phyloP scores from a whole-genome alignment of 1,140 invertebrate genomes.

The Cydia pomonella region DNA sequence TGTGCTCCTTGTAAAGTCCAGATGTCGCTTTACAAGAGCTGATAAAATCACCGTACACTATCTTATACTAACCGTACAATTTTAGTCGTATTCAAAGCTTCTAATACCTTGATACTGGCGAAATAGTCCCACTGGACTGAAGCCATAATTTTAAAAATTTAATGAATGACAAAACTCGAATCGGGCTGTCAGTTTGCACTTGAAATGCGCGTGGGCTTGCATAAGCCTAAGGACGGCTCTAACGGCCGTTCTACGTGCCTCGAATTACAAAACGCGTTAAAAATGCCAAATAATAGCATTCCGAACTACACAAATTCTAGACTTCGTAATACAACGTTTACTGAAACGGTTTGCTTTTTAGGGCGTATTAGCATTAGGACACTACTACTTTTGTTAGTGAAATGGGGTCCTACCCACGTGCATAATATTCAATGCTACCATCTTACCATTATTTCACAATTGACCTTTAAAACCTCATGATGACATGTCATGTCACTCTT shows the following conservation, averaged over 20 bases:
- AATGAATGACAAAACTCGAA: too few relatives aligned
- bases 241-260: slow-evolving; percentile 56
- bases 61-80: too few relatives aligned
- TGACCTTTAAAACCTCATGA: slow-evolving; percentile 8
- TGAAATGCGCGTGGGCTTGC: slow-evolving; percentile 58
- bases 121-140: too few relatives aligned
- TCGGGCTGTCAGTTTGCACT: slow-evolving; percentile 42
- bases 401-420: slow-evolving; percentile 13
- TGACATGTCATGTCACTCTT: slow-evolving; percentile 9
- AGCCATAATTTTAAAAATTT: too few relatives aligned
- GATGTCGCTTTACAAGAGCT: too few relatives aligned
- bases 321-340: slow-evolving; percentile 9
- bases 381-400: slow-evolving; percentile 14
- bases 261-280: slow-evolving; percentile 43
- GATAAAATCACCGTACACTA: too few relatives aligned
- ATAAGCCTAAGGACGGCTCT: slow-evolving; percentile 56
- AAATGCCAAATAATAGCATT: slow-evolving; percentile 28
- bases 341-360: slow-evolving; percentile 11
- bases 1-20: too few relatives aligned
- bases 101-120: too few relatives aligned
- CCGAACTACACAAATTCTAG: slow-evolving; percentile 12
- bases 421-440: slow-evolving; percentile 2
- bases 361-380: slow-evolving; percentile 9
- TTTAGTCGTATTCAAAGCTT: too few relatives aligned
- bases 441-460: slow-evolving; percentile 21